These are phyloP conservation scores for Holacanthus passer DNA, from an alignment of 2,113 vertebrate species.

Conservation along the genomic window DNA sequence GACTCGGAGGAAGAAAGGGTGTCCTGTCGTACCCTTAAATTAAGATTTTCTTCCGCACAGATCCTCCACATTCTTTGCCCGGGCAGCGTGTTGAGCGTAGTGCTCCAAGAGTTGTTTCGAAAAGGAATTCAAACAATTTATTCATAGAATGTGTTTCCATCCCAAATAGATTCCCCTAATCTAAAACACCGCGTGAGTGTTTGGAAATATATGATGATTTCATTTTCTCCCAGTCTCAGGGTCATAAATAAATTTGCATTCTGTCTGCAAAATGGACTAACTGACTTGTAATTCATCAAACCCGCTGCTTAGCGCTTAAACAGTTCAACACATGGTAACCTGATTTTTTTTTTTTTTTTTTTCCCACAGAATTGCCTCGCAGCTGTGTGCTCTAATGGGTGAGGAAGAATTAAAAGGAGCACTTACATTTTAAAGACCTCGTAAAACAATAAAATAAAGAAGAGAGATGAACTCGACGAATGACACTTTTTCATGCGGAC, in stretches of 20 bases:
- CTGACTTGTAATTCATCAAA: slow-evolving; percentile 77
- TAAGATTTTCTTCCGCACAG: slow-evolving; percentile 38
- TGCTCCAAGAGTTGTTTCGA: slow-evolving; percentile 37
- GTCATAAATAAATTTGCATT: slow-evolving; percentile 82
- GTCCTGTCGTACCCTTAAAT: slow-evolving; percentile 38
- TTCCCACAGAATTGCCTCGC: slow-evolving; percentile 5
- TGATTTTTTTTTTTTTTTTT: slow-evolving; percentile 33
- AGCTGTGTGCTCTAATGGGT: slow-evolving; percentile 47
- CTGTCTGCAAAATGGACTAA: slow-evolving; percentile 69
- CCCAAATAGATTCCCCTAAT: slow-evolving; percentile 80
- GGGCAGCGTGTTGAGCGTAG: slow-evolving; percentile 30
- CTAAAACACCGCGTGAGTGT: slow-evolving; percentile 73
- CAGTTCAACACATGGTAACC: slow-evolving; percentile 74
- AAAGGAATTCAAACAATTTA: slow-evolving; percentile 73
- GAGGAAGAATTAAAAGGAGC: slow-evolving; percentile 29
- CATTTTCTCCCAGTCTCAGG: slow-evolving; percentile 77
- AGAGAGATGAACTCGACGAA: slow-evolving; percentile 56
- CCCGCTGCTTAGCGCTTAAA: slow-evolving; percentile 53
- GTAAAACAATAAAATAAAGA: slow-evolving; percentile 51
- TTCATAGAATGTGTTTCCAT: slow-evolving; percentile 77
- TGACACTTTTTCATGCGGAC: slow-evolving; percentile 24
- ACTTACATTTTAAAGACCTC: slow-evolving; percentile 56
- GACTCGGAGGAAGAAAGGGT: slow-evolving; percentile 31
- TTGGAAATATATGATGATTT: slow-evolving; percentile 83
- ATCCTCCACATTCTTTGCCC: slow-evolving; percentile 26